phyloP scores from a whole-genome alignment of 2,888 invertebrate genomes.

The Crocallis elinguaria region DNA sequence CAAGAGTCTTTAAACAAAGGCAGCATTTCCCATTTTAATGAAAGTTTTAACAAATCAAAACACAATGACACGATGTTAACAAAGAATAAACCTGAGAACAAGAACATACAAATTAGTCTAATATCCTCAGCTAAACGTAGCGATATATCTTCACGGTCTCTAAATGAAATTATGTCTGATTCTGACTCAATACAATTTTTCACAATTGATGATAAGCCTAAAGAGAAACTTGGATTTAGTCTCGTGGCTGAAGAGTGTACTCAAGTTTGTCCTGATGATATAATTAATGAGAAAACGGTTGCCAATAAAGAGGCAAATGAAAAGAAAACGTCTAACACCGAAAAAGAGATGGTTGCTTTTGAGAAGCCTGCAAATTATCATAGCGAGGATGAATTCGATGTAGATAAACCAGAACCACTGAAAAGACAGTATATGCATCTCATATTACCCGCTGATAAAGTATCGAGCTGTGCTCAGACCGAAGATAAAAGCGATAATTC shows the following conservation, averaged over 20 bases:
- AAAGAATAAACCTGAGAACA: not conserved
- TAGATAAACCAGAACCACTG: conserved; percentile 4
- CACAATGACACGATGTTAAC: not conserved
- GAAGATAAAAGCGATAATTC: conserved; percentile 5
- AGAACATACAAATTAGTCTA: not conserved
- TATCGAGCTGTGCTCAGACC: not conserved
- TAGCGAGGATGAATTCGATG: conserved; percentile 11
- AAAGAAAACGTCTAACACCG: conserved; percentile 20
- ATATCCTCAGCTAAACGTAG: not conserved
- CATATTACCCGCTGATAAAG: conserved; percentile 6
- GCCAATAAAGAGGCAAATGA: not conserved
- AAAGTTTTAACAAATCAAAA: not conserved
- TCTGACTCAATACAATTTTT: not conserved
- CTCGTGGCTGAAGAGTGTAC: conserved; percentile 3
- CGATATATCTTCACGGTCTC: not conserved
- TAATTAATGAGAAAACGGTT: not conserved
- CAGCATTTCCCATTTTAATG: not conserved
- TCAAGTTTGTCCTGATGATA: conserved; percentile 1
- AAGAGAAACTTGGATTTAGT: conserved; percentile 7
- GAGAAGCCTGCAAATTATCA: not conserved
- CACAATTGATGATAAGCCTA: conserved; percentile 1
- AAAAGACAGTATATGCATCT: conserved; percentile 12
- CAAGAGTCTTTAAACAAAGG: not conserved
- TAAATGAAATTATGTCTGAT: conserved; percentile 4
- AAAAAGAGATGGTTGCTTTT: not conserved